Percentiles rank a stretch among this genome's conserved stretches.
These are phyloP conservation scores for Isoperla grammatica DNA, from an alignment of 2,888 invertebrate genomes.

Conservation along the genomic window DNA sequence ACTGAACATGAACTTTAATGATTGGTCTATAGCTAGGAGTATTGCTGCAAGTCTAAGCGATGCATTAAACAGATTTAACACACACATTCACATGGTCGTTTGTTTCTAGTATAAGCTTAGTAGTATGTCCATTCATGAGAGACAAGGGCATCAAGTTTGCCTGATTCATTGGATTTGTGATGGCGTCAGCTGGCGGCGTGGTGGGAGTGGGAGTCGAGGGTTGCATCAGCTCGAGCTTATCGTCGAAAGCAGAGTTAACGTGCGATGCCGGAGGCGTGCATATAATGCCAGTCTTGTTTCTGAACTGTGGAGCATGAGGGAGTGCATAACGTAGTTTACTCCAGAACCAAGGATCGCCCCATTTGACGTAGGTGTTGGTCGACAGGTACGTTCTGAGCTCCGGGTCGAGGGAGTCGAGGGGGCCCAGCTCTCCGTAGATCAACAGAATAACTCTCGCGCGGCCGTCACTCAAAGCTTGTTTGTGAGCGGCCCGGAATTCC, in stretches of 20 bases:
- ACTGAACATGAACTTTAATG: no score
- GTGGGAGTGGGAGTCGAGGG: slow-evolving; percentile 12
- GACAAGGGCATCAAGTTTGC: slow-evolving; percentile 5
- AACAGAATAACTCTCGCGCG: slow-evolving; percentile 66
- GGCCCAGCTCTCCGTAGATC: slow-evolving; percentile 63
- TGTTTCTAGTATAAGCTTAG: neutral
- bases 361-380: slow-evolving; percentile 73
- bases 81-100: neutral
- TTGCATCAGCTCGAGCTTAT: slow-evolving; percentile 23
- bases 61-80: neutral
- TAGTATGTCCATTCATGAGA: neutral
- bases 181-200: slow-evolving; percentile 14
- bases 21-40: no score
- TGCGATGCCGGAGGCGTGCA: neutral
- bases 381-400: slow-evolving; percentile 65
- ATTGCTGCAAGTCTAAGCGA: no score
- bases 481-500: slow-evolving; percentile 71
- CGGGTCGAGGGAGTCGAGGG: slow-evolving; percentile 55
- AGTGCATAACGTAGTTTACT: slow-evolving; percentile 67
- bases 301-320: slow-evolving; percentile 52
- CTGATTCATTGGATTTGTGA: slow-evolving; percentile 9
- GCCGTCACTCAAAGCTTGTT: slow-evolving; percentile 60
- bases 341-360: slow-evolving; percentile 82
- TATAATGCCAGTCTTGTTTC: neutral
- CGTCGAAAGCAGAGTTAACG: slow-evolving; percentile 1